Evolutionary conservation across 2,888 invertebrate genomes (phyloP).

Genomic region (Ophion costatus): DNA sequence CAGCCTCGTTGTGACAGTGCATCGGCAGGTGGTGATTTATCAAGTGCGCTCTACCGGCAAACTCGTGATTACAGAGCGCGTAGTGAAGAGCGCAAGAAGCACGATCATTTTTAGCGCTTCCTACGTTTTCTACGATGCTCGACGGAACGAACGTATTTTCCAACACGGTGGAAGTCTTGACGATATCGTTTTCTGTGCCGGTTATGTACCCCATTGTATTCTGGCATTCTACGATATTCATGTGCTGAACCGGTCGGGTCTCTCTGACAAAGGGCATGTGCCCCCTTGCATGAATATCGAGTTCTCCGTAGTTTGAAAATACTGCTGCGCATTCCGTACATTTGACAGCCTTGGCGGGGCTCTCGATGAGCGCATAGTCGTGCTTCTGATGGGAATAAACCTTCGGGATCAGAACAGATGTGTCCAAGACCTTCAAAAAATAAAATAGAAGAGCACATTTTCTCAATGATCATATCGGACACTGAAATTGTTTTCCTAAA

Average conservation of each 20-base stretch:
- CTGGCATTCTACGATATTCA: conserved; percentile 79
- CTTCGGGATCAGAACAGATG: conserved; percentile 75
- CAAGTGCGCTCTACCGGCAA: conserved; percentile 76
- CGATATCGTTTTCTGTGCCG: conserved; percentile 54
- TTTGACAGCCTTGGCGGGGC: conserved; percentile 75
- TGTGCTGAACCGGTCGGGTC: conserved; percentile 75
- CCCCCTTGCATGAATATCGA: conserved; percentile 75
- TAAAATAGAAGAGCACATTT: neutral
- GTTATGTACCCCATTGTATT: conserved; percentile 66
- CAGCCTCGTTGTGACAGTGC: conserved; percentile 76
- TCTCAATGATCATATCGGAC: no score
- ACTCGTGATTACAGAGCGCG: conserved; percentile 79
- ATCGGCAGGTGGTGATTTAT: conserved; percentile 77
- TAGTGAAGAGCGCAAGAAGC: conserved; percentile 80
- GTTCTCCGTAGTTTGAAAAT: conserved; percentile 78
- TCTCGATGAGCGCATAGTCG: conserved; percentile 73
- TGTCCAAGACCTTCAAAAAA: conserved; percentile 73
- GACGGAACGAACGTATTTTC: conserved; percentile 51
- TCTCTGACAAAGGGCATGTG: conserved; percentile 77
- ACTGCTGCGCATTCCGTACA: conserved; percentile 77
- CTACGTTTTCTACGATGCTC: conserved; percentile 57
- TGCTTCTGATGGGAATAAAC: conserved; percentile 76
- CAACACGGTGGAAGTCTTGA: conserved; percentile 38
- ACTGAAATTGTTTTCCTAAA: no score
- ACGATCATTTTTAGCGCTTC: conserved; percentile 65